Evolutionary conservation across 2,797 vertebrate genomes (phyloP).

Genomic region (Anguilla marmorata): DNA sequence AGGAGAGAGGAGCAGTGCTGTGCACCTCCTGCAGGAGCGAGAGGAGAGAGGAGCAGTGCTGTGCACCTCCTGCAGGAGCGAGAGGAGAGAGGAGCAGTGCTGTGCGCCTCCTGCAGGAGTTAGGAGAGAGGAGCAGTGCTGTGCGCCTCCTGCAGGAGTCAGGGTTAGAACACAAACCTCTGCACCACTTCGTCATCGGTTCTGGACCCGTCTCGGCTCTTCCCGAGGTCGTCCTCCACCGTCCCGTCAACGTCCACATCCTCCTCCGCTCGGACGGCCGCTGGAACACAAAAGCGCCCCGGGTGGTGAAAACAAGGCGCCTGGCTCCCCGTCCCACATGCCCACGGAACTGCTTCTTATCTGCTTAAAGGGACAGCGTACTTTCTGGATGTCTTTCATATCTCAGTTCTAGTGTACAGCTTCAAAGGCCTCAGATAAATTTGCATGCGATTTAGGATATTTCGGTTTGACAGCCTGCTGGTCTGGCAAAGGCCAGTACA

Average conservation of each 20-base stretch:
- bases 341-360: background rate
- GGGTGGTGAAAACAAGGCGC: background rate
- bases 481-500: background rate
- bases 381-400: background rate
- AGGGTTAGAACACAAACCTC: slow-evolving; percentile 70
- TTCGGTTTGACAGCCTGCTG: background rate
- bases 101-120: background rate
- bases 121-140: too few species aligned
- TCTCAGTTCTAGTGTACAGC: background rate
- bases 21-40: too few species aligned
- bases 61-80: too few species aligned
- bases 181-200: slow-evolving; percentile 96
- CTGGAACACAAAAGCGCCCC: slow-evolving; percentile 59
- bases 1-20: too few species aligned
- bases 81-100: too few species aligned
- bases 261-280: slow-evolving; percentile 83
- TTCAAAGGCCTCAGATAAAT: too few species aligned
- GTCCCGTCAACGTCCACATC: slow-evolving; percentile 84
- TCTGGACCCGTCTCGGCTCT: slow-evolving; percentile 93
- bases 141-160: background rate
- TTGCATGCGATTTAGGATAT: background rate
- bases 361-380: background rate
- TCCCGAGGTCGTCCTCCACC: slow-evolving; percentile 92
- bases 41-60: too few species aligned
- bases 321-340: background rate